Conservation (phyloP, 2,888 invertebrate species). For the Eilema sororculum region DNA sequence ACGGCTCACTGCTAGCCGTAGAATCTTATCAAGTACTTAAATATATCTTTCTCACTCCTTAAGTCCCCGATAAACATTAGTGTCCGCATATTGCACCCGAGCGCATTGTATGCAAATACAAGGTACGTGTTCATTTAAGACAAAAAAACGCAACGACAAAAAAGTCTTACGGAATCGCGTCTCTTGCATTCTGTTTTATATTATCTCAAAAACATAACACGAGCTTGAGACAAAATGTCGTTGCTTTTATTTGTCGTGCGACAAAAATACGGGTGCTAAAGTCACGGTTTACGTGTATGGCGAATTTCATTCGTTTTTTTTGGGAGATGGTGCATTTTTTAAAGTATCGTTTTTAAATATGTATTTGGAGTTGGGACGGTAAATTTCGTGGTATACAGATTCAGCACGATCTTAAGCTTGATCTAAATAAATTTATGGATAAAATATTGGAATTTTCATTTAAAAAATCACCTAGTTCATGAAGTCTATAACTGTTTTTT, state of each 20-base stretch:
- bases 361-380: background rate
- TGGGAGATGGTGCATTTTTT: slow-evolving; percentile 25
- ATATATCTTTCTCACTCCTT: slow-evolving; percentile 52
- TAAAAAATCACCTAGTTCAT: no score
- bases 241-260: slow-evolving; percentile 53
- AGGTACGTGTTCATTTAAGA: slow-evolving; percentile 79
- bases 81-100: slow-evolving; percentile 79
- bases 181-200: slow-evolving; percentile 72
- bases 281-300: slow-evolving; percentile 56
- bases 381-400: background rate
- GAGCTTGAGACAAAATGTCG: slow-evolving; percentile 64
- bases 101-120: slow-evolving; percentile 83
- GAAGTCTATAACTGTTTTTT: no score
- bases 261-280: slow-evolving; percentile 58
- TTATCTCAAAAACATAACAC: slow-evolving; percentile 69
- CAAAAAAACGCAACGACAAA: slow-evolving; percentile 63
- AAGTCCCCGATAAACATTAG: slow-evolving; percentile 63
- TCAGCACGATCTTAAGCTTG: background rate
- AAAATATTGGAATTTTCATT: no score
- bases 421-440: background rate
- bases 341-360: slow-evolving; percentile 6
- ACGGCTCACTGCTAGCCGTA: background rate
- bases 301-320: slow-evolving; percentile 36
- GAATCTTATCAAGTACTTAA: slow-evolving; percentile 42
- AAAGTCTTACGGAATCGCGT: slow-evolving; percentile 61